A percentile compares a stretch with the other conserved stretches of the same genome.
phyloP scores from a whole-genome alignment of 2,797 vertebrate genomes.

The Hippopotamyrus pictus region DNA sequence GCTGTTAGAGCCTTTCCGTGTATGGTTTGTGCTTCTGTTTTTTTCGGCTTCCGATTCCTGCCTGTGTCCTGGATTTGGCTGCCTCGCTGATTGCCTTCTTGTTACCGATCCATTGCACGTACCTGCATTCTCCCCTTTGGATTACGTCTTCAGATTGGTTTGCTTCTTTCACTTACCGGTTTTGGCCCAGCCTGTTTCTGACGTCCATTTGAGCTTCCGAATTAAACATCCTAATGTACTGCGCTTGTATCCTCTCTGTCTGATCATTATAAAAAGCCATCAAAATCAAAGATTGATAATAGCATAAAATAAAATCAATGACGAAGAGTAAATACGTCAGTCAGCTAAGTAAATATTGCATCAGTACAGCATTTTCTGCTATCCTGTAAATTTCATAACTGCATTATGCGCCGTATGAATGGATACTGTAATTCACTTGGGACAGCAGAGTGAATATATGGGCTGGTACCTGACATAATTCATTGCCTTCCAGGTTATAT shows the following conservation, averaged over 20 bases:
- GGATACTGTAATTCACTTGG: constrained; percentile 17
- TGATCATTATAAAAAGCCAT: not conserved
- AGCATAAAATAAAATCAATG: constrained; percentile 2
- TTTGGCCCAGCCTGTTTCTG: not conserved
- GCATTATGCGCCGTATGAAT: not conserved
- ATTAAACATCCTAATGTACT: not conserved
- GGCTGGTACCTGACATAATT: constrained; percentile 6
- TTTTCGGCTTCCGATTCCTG: not conserved
- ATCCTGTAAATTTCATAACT: constrained; percentile 11
- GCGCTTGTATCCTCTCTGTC: not conserved
- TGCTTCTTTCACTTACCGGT: not conserved
- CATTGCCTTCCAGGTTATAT: constrained; percentile 26
- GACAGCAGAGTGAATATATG: constrained; percentile 12
- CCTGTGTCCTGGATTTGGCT: not conserved
- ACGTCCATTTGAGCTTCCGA: not conserved
- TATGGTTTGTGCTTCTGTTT: not conserved
- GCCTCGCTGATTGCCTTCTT: not conserved
- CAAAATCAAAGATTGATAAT: not conserved
- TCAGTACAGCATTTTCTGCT: not conserved
- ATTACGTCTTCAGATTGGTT: not conserved
- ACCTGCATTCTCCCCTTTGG: not conserved
- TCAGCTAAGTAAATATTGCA: not conserved
- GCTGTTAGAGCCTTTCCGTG: not conserved
- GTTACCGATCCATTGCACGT: not conserved
- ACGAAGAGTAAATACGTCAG: not conserved